Conservation (phyloP, 2,888 invertebrate genomes). For the Tenthredo amoena region DNA sequence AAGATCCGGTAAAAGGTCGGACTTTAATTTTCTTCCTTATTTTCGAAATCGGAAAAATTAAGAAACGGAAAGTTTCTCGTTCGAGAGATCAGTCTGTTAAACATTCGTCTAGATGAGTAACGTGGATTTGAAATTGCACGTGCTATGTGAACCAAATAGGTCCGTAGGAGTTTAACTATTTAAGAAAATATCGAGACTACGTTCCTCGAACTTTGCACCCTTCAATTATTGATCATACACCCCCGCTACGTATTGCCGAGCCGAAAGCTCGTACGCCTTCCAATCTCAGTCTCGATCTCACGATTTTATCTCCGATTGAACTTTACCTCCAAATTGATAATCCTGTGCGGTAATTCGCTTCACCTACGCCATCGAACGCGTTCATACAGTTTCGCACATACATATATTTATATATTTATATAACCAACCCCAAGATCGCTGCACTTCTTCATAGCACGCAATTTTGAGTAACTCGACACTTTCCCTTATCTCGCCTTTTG, state of each 20-base stretch:
- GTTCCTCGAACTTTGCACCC: slow-evolving; percentile 45
- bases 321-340: slow-evolving; percentile 24
- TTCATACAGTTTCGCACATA: neutral
- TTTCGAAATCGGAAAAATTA: neutral
- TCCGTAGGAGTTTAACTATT: slow-evolving; percentile 46
- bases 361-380: neutral
- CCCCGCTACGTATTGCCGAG: slow-evolving; percentile 11
- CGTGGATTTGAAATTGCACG: slow-evolving; percentile 39
- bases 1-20: neutral
- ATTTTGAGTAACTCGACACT: neutral
- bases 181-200: slow-evolving; percentile 51
- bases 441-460: neutral
- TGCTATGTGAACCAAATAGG: slow-evolving; percentile 17
- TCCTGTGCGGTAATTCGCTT: slow-evolving; percentile 21
- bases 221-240: slow-evolving; percentile 49
- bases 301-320: slow-evolving; percentile 50
- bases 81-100: neutral
- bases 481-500: neutral
- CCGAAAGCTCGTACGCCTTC: slow-evolving; percentile 22
- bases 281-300: slow-evolving; percentile 48
- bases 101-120: neutral
- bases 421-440: neutral
- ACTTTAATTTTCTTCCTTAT: neutral
- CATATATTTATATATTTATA: too few relatives aligned
- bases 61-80: neutral